Conservation (phyloP, 2,797 vertebrate species). For the Sebastes kiyomatsui region DNA sequence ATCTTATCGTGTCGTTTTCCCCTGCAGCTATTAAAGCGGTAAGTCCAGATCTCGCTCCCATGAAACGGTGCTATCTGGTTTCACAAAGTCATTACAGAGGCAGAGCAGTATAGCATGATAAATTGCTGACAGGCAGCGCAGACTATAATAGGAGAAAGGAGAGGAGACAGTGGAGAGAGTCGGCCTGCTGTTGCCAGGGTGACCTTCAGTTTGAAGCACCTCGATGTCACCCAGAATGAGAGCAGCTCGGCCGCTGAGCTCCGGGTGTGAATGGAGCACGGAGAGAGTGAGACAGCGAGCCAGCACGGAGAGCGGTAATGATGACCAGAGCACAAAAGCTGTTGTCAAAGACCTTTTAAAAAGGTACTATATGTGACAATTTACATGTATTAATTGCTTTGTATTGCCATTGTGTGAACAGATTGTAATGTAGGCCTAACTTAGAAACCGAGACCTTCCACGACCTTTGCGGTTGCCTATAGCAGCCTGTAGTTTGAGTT, state of each 20-base stretch:
- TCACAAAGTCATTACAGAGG: conserved; percentile 56
- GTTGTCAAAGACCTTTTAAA: neutral
- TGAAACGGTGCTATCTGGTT: conserved; percentile 40
- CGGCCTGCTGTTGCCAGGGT: conserved; percentile 57
- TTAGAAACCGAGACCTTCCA: too few relatives aligned
- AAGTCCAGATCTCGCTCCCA: neutral
- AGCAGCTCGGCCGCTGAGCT: conserved; percentile 14
- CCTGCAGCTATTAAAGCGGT: neutral
- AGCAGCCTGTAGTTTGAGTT: too few relatives aligned
- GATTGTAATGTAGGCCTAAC: too few relatives aligned
- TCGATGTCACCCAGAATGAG: conserved; percentile 40
- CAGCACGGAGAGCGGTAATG: neutral
- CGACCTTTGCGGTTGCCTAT: too few relatives aligned
- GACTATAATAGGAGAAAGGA: conserved; percentile 63
- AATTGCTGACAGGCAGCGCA: conserved; percentile 44
- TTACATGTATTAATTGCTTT: too few relatives aligned
- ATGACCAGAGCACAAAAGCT: neutral
- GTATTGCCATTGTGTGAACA: too few relatives aligned
- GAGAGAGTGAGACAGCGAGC: neutral
- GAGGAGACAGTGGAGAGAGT: conserved; percentile 35
- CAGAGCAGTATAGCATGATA: conserved; percentile 44
- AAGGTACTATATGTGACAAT: too few relatives aligned
- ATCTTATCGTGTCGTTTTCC: neutral
- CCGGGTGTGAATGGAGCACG: neutral
- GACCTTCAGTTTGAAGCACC: conserved; percentile 63